Evolutionary conservation across 2,888 invertebrate species (phyloP).

Genomic region (Spodoptera littoralis): DNA sequence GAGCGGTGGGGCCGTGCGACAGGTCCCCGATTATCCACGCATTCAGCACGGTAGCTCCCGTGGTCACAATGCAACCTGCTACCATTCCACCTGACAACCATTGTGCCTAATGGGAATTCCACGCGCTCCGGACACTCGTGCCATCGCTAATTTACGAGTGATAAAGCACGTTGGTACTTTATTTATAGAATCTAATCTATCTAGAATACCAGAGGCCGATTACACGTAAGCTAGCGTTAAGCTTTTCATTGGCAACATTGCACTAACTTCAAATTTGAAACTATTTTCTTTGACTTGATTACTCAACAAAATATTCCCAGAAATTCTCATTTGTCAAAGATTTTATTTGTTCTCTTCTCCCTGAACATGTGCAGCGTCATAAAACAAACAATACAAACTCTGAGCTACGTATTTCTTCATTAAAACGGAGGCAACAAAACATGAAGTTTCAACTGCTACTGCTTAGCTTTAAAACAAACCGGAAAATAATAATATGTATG

Average conservation of each 20-base stretch:
- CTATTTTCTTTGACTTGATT: too few species aligned
- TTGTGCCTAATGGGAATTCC: conserved; percentile 75
- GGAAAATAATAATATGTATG: conserved; percentile 4
- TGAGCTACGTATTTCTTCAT: conserved; percentile 2
- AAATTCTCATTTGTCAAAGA: conserved; percentile 1
- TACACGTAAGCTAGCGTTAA: not conserved
- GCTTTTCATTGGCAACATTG: too few species aligned
- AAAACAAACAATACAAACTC: conserved; percentile 20
- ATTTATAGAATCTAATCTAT: conserved; percentile 32
- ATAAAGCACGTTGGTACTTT: conserved; percentile 32
- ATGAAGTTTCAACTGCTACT: conserved; percentile 3
- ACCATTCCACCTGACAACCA: conserved; percentile 67
- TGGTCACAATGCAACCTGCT: conserved; percentile 56
- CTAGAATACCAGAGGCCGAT: conserved; percentile 18
- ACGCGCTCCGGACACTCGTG: conserved; percentile 70
- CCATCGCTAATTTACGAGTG: conserved; percentile 63
- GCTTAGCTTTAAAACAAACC: conserved; percentile 10
- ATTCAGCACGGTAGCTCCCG: conserved; percentile 77
- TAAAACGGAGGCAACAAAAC: conserved; percentile 10
- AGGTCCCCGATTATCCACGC: conserved; percentile 86
- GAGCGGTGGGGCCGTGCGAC: conserved; percentile 82
- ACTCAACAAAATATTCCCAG: conserved; percentile 2
- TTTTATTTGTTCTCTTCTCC: conserved; percentile 12
- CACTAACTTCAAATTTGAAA: too few species aligned
- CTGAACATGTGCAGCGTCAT: conserved; percentile 10